A percentile compares a stretch with the other conserved stretches of the same genome.
Evolutionary conservation across 2,888 invertebrate genomes (phyloP).

Genomic region (Dasypogon diadema): DNA sequence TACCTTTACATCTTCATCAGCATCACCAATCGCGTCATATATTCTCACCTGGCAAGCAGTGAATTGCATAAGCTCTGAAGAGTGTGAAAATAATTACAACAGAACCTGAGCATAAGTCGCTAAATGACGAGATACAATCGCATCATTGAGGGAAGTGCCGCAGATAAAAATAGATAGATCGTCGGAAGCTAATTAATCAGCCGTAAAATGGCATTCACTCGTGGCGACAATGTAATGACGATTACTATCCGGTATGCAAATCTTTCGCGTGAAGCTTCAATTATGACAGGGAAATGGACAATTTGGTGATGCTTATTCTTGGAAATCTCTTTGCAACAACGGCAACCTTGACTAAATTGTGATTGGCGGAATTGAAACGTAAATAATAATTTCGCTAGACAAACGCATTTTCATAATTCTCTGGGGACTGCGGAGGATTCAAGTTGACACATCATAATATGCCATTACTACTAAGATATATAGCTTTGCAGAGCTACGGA

Average conservation of each 20-base stretch:
- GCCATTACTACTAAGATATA: neutral
- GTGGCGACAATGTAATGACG: neutral
- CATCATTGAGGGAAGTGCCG: neutral
- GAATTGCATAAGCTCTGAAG: constrained; percentile 23
- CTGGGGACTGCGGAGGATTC: neutral
- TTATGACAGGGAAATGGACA: constrained; percentile 44
- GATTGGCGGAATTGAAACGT: constrained; percentile 14
- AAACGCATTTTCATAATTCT: constrained; percentile 7
- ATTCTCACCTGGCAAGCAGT: constrained; percentile 13
- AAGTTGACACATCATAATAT: neutral
- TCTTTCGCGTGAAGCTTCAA: constrained; percentile 1
- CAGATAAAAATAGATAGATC: constrained; percentile 41
- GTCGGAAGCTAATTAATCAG: constrained; percentile 45
- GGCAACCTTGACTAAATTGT: constrained; percentile 5
- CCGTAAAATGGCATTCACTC: constrained; percentile 32
- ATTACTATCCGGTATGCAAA: constrained; percentile 36
- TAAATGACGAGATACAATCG: neutral
- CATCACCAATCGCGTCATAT: neutral
- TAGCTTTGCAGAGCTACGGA: neutral
- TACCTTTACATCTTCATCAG: neutral
- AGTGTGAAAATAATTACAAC: constrained; percentile 43
- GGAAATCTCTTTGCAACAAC: constrained; percentile 1
- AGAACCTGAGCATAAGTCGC: constrained; percentile 40
- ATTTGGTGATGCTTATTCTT: constrained; percentile 17
- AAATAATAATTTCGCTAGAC: neutral